Evolutionary conservation across 2,113 vertebrate genomes (phyloP).

Genomic region (Pomatorhinus ruficollis): DNA sequence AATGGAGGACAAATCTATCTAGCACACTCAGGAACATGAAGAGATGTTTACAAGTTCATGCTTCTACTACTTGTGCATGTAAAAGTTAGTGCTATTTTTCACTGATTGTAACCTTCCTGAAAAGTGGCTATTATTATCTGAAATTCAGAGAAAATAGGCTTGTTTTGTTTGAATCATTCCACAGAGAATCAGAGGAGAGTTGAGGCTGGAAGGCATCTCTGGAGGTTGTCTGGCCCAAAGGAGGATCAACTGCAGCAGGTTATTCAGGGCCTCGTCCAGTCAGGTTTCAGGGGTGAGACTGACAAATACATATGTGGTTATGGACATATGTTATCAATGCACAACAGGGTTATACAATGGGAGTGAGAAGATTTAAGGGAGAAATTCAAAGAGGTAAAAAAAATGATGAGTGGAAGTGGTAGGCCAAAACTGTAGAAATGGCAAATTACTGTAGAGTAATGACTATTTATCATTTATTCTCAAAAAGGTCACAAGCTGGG

Average conservation of each 20-base stretch:
- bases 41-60: not conserved
- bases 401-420: not conserved
- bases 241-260: not conserved
- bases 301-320: not conserved
- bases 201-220: not conserved
- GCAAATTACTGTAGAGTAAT: not conserved
- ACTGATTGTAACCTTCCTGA: not conserved
- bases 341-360: not conserved
- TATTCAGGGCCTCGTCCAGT: fast-evolving
- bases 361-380: not conserved
- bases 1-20: not conserved
- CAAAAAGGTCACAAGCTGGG: not conserved
- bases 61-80: not conserved
- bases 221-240: not conserved
- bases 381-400: not conserved
- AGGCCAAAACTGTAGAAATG: not conserved
- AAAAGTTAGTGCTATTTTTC: not conserved
- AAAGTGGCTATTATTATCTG: not conserved
- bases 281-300: not conserved
- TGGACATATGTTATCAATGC: not conserved
- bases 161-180: not conserved
- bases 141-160: not conserved
- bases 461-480: not conserved
- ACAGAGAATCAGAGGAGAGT: not conserved
- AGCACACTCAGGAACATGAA: not conserved